phyloP scores from a whole-genome alignment of 2,797 vertebrate genomes.

The Scarus forsteni region DNA sequence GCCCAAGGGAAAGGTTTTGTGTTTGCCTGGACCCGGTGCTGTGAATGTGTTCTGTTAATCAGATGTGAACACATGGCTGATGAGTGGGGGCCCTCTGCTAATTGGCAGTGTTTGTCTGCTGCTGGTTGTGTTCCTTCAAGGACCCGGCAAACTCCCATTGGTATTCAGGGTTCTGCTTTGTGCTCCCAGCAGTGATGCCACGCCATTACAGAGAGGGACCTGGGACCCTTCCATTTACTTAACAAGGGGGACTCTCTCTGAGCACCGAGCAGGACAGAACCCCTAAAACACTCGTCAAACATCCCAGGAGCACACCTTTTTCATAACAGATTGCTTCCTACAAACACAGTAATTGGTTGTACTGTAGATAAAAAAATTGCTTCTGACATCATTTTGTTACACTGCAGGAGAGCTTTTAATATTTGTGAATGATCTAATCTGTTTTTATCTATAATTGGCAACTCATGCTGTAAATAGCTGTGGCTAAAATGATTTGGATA shows the following conservation, averaged over 20 bases:
- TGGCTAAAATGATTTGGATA: slow-evolving; percentile 33
- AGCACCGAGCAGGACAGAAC: slow-evolving; percentile 57
- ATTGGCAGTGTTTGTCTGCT: slow-evolving; percentile 82
- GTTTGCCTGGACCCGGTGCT: slow-evolving; percentile 66
- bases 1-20: slow-evolving; percentile 74
- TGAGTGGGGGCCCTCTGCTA: slow-evolving; percentile 76
- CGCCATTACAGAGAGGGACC: slow-evolving; percentile 71
- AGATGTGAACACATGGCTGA: slow-evolving; percentile 79
- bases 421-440: slow-evolving; percentile 44
- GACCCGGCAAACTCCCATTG: slow-evolving; percentile 72
- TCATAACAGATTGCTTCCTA: slow-evolving; percentile 18
- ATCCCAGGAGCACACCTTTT: slow-evolving; percentile 40
- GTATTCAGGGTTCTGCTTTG: slow-evolving; percentile 78
- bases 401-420: slow-evolving; percentile 26
- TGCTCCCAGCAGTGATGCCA: slow-evolving; percentile 73
- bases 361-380: slow-evolving; percentile 11
- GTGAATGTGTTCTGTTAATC: slow-evolving; percentile 77
- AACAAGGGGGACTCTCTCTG: slow-evolving; percentile 71
- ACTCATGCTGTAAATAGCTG: slow-evolving; percentile 24
- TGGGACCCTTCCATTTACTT: slow-evolving; percentile 67
- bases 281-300: slow-evolving; percentile 43
- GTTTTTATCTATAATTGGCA: slow-evolving; percentile 58
- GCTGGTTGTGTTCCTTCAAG: slow-evolving; percentile 74
- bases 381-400: slow-evolving; percentile 33
- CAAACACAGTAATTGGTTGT: slow-evolving; percentile 28